Base-by-base conservation (phyloP, 1,140 invertebrate species). In the Sarcophaga peregrina region DNA sequence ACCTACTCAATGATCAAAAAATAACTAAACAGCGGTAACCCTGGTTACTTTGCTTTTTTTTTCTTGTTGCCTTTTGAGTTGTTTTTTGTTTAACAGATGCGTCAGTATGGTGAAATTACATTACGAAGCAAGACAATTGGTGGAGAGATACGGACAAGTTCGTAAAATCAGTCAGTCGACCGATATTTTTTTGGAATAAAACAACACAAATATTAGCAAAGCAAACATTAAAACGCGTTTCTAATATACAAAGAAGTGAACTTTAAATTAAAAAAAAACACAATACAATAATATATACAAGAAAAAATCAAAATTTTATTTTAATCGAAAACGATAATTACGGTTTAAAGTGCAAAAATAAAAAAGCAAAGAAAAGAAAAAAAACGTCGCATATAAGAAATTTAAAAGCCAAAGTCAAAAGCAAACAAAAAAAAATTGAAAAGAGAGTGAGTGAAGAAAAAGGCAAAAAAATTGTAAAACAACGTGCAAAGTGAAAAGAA, bases 311-410 rank as follows among this genome's bases (percentile, higher is more conserved):
- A 25, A 8, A 68, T 68, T 68, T 68, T 68, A 17, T 15, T 68
- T 68, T 68, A 68, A 68, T 68, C 62, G 9, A 68, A 68, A 68
- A 68, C 75, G 47, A 50, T 50, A 25, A 78, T 78, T 52, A 78
- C 75, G 75, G 75, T 50, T 78, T 78, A 78, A 78, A 78, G 75
- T 78, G 75, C 75, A 78, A 17, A 78, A 52, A 50, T 25, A 78
- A 52, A 78, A 72, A 72, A 72, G 17, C 20, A 68, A 68, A 17
- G 6, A 72, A 72, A n/a, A n/a, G n/a, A n/a, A n/a, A n/a, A n/a
- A 15, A 7, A 7, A n/a, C 58, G 58, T 15, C 20, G 58, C 7
- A 15, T 15, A 10, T n/a, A 62, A n/a, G 25, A 74, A 58, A n/a
- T 58, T 58, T 58, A 58, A n/a, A 74, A 74, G 37, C 15, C 15